Percentiles rank a stretch among this genome's conserved stretches.
phyloP scores from a whole-genome alignment of 2,888 invertebrate species.

The Scaptodrosophila latifasciaeformis region DNA sequence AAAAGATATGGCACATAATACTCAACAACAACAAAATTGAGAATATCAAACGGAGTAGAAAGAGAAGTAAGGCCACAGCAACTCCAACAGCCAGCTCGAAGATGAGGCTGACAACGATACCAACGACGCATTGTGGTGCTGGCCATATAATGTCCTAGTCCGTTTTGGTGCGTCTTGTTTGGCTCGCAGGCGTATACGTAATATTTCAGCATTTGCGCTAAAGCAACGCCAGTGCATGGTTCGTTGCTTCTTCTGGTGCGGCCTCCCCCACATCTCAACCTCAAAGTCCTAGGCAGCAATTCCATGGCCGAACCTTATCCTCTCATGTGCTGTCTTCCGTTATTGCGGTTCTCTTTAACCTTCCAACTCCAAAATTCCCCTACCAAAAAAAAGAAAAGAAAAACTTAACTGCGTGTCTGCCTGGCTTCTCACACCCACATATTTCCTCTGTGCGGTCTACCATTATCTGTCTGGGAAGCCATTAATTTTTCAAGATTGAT shows the following conservation, averaged over 20 bases:
- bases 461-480: conserved; percentile 72
- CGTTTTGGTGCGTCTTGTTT: no score
- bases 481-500: conserved; percentile 73
- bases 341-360: conserved; percentile 22
- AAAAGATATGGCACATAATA: conserved; percentile 36
- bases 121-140: conserved; percentile 36
- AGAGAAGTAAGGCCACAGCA: background rate
- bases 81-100: conserved; percentile 18
- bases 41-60: background rate
- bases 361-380: no score
- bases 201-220: conserved; percentile 59
- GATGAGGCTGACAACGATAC: conserved; percentile 18
- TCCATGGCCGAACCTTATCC: no score
- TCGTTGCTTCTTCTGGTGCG: conserved; percentile 36
- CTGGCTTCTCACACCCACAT: no score
- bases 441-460: conserved; percentile 49
- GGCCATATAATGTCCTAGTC: conserved; percentile 54
- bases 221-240: conserved; percentile 43
- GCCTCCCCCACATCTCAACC: background rate
- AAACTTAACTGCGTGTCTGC: no score
- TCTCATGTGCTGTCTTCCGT: conserved; percentile 14
- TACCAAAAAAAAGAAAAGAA: no score
- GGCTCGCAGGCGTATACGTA: conserved; percentile 54
- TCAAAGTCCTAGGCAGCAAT: no score
- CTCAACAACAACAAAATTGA: background rate